Evolutionary conservation across 2,888 invertebrate species (phyloP).

Genomic region (Ophion slaviceki): DNA sequence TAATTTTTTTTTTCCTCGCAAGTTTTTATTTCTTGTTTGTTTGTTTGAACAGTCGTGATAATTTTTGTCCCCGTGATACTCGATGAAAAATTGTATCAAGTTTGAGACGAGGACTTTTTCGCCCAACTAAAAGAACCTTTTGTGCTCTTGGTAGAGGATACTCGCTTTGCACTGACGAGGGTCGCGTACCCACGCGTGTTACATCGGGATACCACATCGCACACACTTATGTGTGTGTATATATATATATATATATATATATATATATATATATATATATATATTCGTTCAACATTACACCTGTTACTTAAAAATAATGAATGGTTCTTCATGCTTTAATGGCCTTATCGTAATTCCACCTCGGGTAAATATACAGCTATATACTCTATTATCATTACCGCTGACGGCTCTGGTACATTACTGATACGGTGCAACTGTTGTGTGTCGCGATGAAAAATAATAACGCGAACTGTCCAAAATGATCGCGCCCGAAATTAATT

Average conservation of each 20-base stretch:
- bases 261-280: conserved; percentile 3
- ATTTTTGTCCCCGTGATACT: conserved; percentile 18
- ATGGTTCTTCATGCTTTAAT: conserved; percentile 67
- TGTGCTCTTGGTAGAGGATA: conserved; percentile 45
- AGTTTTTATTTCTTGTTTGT: neutral
- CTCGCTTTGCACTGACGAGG: conserved; percentile 66
- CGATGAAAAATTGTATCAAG: conserved; percentile 45
- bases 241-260: conserved; percentile 26
- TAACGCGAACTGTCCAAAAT: conserved; percentile 22
- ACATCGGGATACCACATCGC: conserved; percentile 55
- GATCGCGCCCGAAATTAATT: conserved; percentile 10
- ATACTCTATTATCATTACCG: conserved; percentile 47
- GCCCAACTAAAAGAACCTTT: conserved; percentile 51
- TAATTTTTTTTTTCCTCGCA: too few species aligned
- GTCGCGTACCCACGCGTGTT: conserved; percentile 68
- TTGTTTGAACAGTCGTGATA: neutral
- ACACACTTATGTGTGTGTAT: conserved; percentile 22
- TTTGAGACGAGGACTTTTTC: conserved; percentile 29
- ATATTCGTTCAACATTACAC: conserved; percentile 60
- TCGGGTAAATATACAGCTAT: conserved; percentile 60
- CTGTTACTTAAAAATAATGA: conserved; percentile 69
- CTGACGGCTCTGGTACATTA: conserved; percentile 22
- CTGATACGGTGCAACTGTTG: conserved; percentile 14
- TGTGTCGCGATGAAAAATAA: conserved; percentile 23
- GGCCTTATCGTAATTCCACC: conserved; percentile 64